Percentiles rank a stretch among this genome's conserved stretches.
Conservation (phyloP, 1,140 invertebrate genomes). For the Agrilus planipennis region DNA sequence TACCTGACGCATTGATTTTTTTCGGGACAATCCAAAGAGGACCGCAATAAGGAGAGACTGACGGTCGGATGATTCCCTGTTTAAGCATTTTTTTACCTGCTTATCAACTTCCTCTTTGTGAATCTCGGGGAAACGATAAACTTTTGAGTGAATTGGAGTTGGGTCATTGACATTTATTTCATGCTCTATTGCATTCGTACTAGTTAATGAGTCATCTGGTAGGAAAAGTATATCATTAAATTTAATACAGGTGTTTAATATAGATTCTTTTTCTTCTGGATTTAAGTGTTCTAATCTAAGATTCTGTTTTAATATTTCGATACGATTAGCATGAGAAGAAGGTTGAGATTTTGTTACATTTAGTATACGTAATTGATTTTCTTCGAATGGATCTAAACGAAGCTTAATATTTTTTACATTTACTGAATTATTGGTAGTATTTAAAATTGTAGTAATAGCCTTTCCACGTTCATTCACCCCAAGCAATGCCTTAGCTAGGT, state of each 20-base stretch:
- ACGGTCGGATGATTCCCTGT: constrained; percentile 11
- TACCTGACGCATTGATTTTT: constrained; percentile 18
- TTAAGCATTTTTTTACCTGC: constrained; percentile 16
- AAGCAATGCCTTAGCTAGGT: no score
- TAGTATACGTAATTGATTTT: no score
- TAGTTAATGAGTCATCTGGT: constrained; percentile 11
- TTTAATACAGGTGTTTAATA: constrained; percentile 15
- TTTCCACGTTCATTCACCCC: no score
- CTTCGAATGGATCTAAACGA: constrained; percentile 1
- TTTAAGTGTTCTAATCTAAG: constrained; percentile 14
- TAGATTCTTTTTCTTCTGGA: constrained; percentile 14
- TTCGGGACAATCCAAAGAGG: constrained; percentile 26
- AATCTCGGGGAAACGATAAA: constrained; percentile 22
- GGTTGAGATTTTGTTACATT: no score
- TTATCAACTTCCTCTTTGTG: constrained; percentile 24
- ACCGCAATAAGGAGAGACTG: constrained; percentile 14
- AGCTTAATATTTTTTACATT: constrained; percentile 1
- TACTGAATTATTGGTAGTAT: no score
- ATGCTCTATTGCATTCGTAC: constrained; percentile 16
- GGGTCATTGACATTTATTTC: constrained; percentile 7
- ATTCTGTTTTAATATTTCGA: neutral
- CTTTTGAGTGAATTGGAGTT: constrained; percentile 15
- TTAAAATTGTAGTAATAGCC: no score
- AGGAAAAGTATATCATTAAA: constrained; percentile 17
- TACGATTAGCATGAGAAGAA: neutral